Conservation (phyloP, 1,140 invertebrate species). For the Cydia strobilella region DNA sequence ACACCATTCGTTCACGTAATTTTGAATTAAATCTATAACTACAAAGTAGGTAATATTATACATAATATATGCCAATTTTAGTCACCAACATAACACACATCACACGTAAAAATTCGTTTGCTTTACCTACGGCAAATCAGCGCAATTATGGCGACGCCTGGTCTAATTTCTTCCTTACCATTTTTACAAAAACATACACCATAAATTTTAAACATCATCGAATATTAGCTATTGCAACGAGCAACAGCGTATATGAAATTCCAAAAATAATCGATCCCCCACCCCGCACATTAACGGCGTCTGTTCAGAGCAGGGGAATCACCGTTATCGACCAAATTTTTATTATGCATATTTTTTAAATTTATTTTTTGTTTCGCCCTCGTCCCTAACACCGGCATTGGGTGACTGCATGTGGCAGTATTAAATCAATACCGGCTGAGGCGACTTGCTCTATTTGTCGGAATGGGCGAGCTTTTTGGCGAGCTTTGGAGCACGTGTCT, state of each 20-base stretch:
- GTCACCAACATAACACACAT: too few species aligned
- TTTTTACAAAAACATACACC: background rate
- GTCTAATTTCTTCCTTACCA: too few species aligned
- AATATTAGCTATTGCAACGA: conserved; percentile 5
- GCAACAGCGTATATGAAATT: conserved; percentile 54
- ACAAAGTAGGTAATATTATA: too few species aligned
- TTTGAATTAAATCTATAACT: too few species aligned
- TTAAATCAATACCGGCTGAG: conserved; percentile 73
- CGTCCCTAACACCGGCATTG: conserved; percentile 38
- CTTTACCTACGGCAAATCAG: too few species aligned
- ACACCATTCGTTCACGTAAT: too few species aligned
- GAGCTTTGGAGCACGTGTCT: conserved; percentile 52
- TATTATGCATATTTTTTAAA: conserved; percentile 79
- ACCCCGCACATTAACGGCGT: conserved; percentile 63
- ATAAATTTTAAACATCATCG: background rate
- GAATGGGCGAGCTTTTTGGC: conserved; percentile 52
- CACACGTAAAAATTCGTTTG: too few species aligned
- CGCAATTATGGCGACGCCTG: too few species aligned
- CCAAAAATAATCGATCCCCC: conserved; percentile 72
- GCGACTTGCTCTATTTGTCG: conserved; percentile 60
- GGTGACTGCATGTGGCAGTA: conserved; percentile 61
- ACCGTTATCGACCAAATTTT: conserved; percentile 74
- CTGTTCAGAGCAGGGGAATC: conserved; percentile 52
- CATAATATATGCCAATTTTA: too few species aligned
- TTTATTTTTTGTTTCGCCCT: conserved; percentile 71